Percentiles rank a stretch among this genome's conserved stretches.
These are phyloP conservation scores for Acanthiza pusilla DNA, from an alignment of 2,797 vertebrate species.

Conservation along the genomic window DNA sequence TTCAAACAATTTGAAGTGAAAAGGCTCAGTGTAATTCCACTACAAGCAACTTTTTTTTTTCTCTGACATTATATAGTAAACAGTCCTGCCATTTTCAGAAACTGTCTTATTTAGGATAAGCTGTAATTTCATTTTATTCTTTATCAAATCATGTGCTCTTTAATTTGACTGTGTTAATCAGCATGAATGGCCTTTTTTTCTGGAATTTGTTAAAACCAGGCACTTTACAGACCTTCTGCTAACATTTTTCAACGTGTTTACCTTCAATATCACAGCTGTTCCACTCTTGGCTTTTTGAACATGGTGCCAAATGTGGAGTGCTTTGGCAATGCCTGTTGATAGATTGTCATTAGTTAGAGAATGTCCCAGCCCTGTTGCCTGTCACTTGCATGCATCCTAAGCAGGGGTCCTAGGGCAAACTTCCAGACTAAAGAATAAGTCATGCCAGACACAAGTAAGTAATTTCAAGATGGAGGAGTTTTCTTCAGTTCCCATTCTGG, in stretches of 20 bases:
- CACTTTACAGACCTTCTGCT: slow-evolving; percentile 52
- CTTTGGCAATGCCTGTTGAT: slow-evolving; percentile 17
- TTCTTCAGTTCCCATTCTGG: background rate
- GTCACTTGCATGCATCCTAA: background rate
- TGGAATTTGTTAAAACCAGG: background rate
- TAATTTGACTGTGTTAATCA: slow-evolving; percentile 34
- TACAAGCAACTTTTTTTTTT: background rate
- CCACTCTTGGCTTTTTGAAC: slow-evolving; percentile 26
- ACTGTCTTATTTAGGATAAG: background rate
- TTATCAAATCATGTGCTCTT: slow-evolving; percentile 7
- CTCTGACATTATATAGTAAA: background rate
- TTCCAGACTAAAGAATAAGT: background rate
- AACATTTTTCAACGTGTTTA: slow-evolving; percentile 42
- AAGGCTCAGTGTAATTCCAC: background rate
- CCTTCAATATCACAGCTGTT: slow-evolving; percentile 60
- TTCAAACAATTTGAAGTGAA: background rate
- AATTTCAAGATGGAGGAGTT: background rate
- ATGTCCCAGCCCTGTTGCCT: background rate
- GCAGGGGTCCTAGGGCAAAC: background rate
- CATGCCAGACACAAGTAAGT: background rate
- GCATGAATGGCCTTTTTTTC: background rate
- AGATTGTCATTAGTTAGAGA: background rate
- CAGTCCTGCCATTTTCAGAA: background rate
- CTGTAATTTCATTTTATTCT: slow-evolving; percentile 14
- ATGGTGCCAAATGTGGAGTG: background rate